phyloP scores from a whole-genome alignment of 2,113 vertebrate genomes.

The Cochlearius cochlearius region DNA sequence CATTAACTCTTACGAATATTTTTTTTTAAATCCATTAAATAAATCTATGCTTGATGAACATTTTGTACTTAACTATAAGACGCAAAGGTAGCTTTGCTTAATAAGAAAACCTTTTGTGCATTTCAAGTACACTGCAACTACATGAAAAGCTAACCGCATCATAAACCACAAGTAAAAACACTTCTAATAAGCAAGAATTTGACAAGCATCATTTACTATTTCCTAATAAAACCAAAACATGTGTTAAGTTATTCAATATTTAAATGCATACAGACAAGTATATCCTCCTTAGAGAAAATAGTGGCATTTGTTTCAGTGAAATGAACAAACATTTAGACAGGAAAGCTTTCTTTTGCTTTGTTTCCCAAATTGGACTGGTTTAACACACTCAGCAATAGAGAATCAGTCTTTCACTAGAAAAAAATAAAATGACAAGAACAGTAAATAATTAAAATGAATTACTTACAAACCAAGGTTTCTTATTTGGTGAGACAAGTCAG shows the following conservation, averaged over 20 bases:
- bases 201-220: not conserved
- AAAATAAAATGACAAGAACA: not conserved
- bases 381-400: not conserved
- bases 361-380: not conserved
- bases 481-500: not conserved
- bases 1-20: not conserved
- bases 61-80: not conserved
- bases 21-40: not conserved
- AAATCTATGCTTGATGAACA: not conserved
- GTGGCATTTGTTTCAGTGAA: not conserved
- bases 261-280: not conserved
- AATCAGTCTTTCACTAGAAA: not conserved
- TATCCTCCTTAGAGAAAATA: not conserved
- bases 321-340: constrained; percentile 20
- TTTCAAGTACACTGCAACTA: not conserved
- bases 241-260: not conserved
- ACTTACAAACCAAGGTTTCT: not conserved
- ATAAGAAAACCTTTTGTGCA: not conserved
- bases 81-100: not conserved
- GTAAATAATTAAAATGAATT: not conserved
- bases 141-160: not conserved
- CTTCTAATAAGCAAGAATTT: not conserved
- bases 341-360: not conserved
- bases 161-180: not conserved
- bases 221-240: constrained; percentile 6